Conservation (phyloP, 2,113 vertebrate genomes). For the Mus spicilegus region DNA sequence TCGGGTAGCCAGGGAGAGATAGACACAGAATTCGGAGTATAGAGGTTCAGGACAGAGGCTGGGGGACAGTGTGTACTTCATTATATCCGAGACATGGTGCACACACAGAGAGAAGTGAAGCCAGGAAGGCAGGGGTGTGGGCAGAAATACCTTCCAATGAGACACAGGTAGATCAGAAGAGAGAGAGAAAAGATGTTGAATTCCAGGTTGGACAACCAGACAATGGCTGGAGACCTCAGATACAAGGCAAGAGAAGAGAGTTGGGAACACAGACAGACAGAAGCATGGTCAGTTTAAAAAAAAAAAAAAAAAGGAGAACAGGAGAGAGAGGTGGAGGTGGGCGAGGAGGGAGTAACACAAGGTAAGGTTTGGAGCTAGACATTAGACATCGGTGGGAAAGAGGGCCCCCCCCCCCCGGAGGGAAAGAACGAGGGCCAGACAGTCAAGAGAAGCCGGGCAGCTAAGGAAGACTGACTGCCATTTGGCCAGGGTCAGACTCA, state of each 20-base stretch:
- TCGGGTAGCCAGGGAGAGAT: background rate
- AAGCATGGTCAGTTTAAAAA: background rate
- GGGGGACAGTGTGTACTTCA: background rate
- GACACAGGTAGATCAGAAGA: background rate
- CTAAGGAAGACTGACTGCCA: conserved; percentile 44
- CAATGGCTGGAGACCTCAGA: conserved; percentile 31
- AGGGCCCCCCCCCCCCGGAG: background rate
- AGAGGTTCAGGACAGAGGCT: background rate
- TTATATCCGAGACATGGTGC: conserved; percentile 56
- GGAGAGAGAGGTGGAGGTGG: background rate
- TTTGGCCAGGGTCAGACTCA: conserved; percentile 62
- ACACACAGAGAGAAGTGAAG: background rate
- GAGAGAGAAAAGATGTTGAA: background rate
- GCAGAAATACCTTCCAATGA: conserved; percentile 29
- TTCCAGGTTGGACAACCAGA: conserved; percentile 1
- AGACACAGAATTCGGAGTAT: background rate
- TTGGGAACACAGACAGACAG: conserved; percentile 22
- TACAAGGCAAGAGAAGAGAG: conserved; percentile 48
- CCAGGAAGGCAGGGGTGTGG: background rate
- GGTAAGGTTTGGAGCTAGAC: conserved; percentile 25
- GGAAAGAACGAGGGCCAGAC: background rate
- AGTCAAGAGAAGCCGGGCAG: conserved; percentile 54
- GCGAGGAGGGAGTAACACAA: no score
- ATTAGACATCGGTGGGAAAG: background rate
- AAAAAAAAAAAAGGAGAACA: background rate